Evolutionary conservation across 2,797 vertebrate genomes (phyloP).

Genomic region (Leptatherina wallacei): DNA sequence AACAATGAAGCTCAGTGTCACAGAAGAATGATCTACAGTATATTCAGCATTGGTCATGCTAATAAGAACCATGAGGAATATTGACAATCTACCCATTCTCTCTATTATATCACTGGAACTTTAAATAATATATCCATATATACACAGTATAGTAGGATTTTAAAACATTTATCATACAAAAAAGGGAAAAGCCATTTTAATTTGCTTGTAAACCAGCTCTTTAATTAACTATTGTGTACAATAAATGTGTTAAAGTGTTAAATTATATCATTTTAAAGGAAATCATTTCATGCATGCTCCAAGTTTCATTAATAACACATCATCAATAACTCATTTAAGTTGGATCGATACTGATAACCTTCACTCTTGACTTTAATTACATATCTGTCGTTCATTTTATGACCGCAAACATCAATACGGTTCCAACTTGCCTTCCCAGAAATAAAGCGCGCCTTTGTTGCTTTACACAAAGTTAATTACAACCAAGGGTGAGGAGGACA

Average conservation of each 20-base stretch:
- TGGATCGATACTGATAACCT: conserved; percentile 3
- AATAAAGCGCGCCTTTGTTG: conserved; percentile 58
- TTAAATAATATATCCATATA: background rate
- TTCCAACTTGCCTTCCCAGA: conserved; percentile 27
- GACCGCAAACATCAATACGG: conserved; percentile 55
- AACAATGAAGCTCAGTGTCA: background rate
- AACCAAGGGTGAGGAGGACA: conserved; percentile 40
- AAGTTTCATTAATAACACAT: background rate
- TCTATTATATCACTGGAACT: background rate
- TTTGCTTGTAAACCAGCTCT: no score
- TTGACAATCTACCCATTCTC: no score
- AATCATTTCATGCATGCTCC: background rate
- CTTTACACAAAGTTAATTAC: conserved; percentile 68
- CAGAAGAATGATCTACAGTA: background rate
- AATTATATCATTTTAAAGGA: background rate
- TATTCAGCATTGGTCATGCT: background rate
- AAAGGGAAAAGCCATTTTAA: background rate
- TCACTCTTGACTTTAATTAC: conserved; percentile 12
- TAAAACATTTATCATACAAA: background rate
- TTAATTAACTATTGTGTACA: no score
- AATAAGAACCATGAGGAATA: no score
- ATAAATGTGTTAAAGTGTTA: no score
- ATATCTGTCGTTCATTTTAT: conserved; percentile 34
- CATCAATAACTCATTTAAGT: background rate
- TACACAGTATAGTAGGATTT: background rate